Base-by-base conservation (phyloP, 2,797 vertebrate genomes). In the Leucoraja ocellata region DNA sequence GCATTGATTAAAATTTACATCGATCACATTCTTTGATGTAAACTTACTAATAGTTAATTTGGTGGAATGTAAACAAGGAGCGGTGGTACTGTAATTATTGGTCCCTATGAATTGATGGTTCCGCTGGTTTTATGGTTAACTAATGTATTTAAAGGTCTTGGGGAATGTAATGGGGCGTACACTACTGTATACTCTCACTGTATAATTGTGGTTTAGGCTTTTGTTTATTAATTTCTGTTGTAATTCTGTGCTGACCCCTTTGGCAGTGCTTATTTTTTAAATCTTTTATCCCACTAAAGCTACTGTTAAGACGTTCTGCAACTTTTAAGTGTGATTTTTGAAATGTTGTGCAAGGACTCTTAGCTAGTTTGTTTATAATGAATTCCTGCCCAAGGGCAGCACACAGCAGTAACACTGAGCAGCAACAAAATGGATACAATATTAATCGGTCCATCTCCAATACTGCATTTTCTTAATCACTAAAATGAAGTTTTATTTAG, bases 371-470 rank as follows among this genome's bases (percentile, higher is more conserved):
- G 65, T 91, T 91, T 73, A 46, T 73, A 71, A 39, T 73, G 68
- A 23, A 73, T 73, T 91, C 36, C 65, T 91, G 61, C n/a, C 32
- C 65, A 21, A 68, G 88, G 65, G 65, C 68, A 91, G 65, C 23
- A 21, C 21, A 91, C 88, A 8, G 65, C 68, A 46, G 68, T 91
- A 39, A 73, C 32, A 73, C 36, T 73, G 88, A 73, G 32, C 18
- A 8, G 63, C 39, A 32, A 91, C 88, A 91, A 91, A 71, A 91
- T 91, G 68, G 88, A 39, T 63, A 91, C 88, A 91, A 71, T 23
- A 65, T 46, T 25, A 39, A 91, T 91, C 32, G 7, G 25, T 46
- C 36, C 10, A 91, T 91, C 18, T 21, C 4, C 73, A 91, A 63
- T 28, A 86, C 83, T 86, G 81, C 11, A 83, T 28, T 80, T 83